A percentile compares a stretch with the other conserved stretches of the same genome.
phyloP scores from a whole-genome alignment of 2,113 vertebrate species.

The Ciconia stormi region DNA sequence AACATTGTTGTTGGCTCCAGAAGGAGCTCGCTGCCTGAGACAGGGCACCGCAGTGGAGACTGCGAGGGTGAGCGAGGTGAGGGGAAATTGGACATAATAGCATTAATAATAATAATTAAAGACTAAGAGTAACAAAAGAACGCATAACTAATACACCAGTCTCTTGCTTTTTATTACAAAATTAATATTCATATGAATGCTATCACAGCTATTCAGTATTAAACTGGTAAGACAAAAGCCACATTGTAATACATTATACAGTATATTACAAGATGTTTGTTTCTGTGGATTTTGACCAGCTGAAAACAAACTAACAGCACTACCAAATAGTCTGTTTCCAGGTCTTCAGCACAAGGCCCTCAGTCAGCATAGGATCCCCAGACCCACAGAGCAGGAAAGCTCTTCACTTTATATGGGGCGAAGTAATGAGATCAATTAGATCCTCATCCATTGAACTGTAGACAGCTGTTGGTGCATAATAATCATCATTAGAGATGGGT shows the following conservation, averaged over 20 bases:
- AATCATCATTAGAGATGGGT: conserved; percentile 72
- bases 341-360: background rate
- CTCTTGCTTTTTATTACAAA: conserved; percentile 50
- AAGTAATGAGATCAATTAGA: conserved; percentile 82
- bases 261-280: conserved; percentile 7
- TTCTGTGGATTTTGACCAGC: conserved; percentile 30
- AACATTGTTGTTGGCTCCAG: conserved; percentile 67
- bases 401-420: conserved; percentile 71
- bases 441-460: conserved; percentile 72
- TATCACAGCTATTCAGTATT: conserved; percentile 55
- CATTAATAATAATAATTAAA: conserved; percentile 58
- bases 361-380: conserved; percentile 18
- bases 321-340: background rate
- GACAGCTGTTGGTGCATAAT: conserved; percentile 78
- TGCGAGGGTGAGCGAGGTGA: conserved; percentile 59
- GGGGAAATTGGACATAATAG: conserved; percentile 55
- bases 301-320: conserved; percentile 2
- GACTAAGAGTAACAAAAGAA: conserved; percentile 62
- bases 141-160: conserved; percentile 45
- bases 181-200: conserved; percentile 44
- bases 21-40: conserved; percentile 46
- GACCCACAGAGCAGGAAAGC: conserved; percentile 20
- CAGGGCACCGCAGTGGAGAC: conserved; percentile 36
- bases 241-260: conserved; percentile 15
- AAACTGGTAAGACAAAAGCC: conserved; percentile 68